Evolutionary conservation across 2,113 vertebrate genomes (phyloP).

Genomic region (Dicaeum eximium): DNA sequence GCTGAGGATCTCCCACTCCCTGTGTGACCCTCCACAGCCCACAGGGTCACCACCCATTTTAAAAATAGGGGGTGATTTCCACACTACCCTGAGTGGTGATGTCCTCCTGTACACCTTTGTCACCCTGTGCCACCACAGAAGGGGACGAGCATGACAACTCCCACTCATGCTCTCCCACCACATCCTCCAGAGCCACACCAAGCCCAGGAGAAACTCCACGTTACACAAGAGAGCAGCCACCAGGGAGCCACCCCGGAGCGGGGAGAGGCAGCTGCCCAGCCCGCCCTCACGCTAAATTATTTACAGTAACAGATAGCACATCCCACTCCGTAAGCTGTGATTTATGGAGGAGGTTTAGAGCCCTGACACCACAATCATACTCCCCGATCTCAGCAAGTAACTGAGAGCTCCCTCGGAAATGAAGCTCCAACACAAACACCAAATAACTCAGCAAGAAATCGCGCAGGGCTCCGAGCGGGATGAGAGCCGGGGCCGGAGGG

Average conservation of each 20-base stretch:
- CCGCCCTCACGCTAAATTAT: conserved; percentile 9
- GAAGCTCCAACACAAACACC: conserved; percentile 20
- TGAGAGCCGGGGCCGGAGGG: neutral
- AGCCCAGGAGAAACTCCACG: neutral
- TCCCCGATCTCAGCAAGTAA: conserved; percentile 8
- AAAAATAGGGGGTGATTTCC: neutral
- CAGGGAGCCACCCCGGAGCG: neutral
- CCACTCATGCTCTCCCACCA: neutral
- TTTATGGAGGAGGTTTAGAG: conserved; percentile 38
- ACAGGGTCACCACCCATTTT: fast-evolving
- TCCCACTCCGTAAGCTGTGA: conserved; percentile 5
- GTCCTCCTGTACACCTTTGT: neutral
- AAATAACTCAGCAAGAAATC: conserved; percentile 37
- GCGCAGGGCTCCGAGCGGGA: neutral
- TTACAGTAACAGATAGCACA: conserved; percentile 35
- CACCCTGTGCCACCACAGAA: neutral
- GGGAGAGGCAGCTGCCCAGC: neutral
- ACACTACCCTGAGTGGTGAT: fast-evolving
- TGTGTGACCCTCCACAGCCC: neutral
- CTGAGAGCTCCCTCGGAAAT: neutral
- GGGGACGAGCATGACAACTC: neutral
- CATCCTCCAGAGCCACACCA: neutral
- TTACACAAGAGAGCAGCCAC: neutral
- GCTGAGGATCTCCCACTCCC: neutral
- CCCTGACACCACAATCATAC: conserved; percentile 4